phyloP scores from a whole-genome alignment of 1,140 invertebrate genomes.

The Neodiprion lecontei region DNA sequence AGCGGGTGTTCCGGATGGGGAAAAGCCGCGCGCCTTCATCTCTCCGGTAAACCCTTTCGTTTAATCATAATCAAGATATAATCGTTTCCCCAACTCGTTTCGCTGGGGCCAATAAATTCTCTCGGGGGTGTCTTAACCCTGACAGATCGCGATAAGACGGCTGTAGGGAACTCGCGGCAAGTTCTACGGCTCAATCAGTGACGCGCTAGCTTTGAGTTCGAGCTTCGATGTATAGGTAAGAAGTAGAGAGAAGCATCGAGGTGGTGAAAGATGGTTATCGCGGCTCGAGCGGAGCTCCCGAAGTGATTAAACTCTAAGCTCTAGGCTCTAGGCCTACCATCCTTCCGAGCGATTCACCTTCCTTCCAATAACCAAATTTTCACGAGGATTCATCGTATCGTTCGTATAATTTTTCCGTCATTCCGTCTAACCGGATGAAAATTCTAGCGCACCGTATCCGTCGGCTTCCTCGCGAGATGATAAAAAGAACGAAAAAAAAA shows the following conservation, averaged over 20 bases:
- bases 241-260: neutral
- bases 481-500: neutral
- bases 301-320: no score
- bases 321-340: no score
- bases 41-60: neutral
- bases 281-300: neutral
- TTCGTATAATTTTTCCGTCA: no score
- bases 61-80: neutral
- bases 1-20: no score
- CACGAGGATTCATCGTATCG: no score
- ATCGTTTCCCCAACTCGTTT: neutral
- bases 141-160: conserved; percentile 1
- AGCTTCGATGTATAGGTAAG: neutral
- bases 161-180: neutral
- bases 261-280: neutral
- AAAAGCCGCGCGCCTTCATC: no score
- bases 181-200: neutral
- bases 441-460: no score
- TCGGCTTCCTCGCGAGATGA: no score
- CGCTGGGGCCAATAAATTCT: neutral
- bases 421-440: no score
- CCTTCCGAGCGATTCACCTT: no score
- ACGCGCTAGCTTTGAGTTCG: neutral
- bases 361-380: no score
- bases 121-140: neutral